A percentile compares a stretch with the other conserved stretches of the same genome.
phyloP scores from a whole-genome alignment of 2,888 invertebrate species.

The Thumatha senex region DNA sequence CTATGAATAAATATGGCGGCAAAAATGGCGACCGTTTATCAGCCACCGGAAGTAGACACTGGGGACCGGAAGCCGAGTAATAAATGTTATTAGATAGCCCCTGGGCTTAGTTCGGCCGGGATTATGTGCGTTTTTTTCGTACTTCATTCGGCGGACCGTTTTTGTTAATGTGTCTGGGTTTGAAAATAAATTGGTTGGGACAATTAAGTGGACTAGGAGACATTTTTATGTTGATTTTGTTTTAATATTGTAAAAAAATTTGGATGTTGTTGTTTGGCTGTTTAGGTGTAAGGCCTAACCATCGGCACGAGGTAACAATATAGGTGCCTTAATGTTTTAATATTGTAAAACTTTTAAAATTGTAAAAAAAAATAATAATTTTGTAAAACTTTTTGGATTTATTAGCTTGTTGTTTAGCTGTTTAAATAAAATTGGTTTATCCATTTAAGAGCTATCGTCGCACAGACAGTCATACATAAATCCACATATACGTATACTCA shows the following conservation, averaged over 20 bases:
- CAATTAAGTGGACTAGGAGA: constrained; percentile 48
- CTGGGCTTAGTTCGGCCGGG: constrained; percentile 76
- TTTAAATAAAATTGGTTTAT: too few species aligned
- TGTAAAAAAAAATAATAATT: too few species aligned
- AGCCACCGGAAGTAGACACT: constrained; percentile 80
- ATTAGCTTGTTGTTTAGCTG: too few species aligned
- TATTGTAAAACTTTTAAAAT: too few species aligned
- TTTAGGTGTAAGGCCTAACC: not conserved
- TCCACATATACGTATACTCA: too few species aligned
- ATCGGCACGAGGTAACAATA: too few species aligned
- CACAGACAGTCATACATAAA: too few species aligned
- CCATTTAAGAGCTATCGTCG: too few species aligned
- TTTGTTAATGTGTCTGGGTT: constrained; percentile 82
- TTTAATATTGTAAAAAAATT: not conserved
- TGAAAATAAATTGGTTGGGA: constrained; percentile 72
- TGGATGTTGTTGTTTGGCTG: not conserved
- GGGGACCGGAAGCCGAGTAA: constrained; percentile 77
- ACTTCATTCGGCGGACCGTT: constrained; percentile 68
- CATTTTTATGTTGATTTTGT: constrained; percentile 5
- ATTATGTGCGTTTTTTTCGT: constrained; percentile 67
- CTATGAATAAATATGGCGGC: constrained; percentile 83
- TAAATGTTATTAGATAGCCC: constrained; percentile 84
- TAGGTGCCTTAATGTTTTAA: too few species aligned
- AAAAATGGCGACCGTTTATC: constrained; percentile 83
- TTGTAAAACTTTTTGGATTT: too few species aligned